A percentile compares a stretch with the other conserved stretches of the same genome.
phyloP scores from a whole-genome alignment of 2,113 vertebrate species.

The Elachura formosa region DNA sequence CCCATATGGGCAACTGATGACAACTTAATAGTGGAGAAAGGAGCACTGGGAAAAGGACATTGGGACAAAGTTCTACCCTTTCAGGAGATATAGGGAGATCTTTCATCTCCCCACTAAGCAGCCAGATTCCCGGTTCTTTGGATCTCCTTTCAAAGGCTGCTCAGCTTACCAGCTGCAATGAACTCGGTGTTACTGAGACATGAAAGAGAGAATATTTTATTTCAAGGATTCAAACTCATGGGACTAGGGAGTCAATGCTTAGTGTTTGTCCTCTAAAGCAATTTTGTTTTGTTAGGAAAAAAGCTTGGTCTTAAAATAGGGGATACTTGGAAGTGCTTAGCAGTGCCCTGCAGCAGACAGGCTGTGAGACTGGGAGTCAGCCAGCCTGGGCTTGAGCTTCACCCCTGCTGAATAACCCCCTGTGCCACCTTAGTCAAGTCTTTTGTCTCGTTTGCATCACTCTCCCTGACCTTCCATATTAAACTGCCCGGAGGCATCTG shows the following conservation, averaged over 20 bases:
- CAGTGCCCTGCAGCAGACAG: background rate
- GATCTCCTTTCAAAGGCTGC: slow-evolving; percentile 8
- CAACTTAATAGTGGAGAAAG: background rate
- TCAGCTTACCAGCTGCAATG: background rate
- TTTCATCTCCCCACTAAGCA: slow-evolving; percentile 6
- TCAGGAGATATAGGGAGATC: background rate
- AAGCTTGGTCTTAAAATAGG: background rate
- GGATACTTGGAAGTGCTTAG: background rate
- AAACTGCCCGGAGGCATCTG: background rate
- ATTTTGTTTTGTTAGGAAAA: background rate
- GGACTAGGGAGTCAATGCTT: background rate
- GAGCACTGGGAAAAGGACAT: background rate
- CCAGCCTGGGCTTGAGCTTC: background rate
- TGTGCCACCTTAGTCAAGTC: background rate
- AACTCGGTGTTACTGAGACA: background rate
- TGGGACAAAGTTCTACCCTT: slow-evolving; percentile 20
- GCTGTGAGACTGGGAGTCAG: background rate
- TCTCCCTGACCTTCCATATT: background rate
- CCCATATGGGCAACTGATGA: background rate
- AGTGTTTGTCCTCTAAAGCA: background rate
- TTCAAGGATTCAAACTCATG: background rate
- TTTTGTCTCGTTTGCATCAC: background rate
- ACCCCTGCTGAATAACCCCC: background rate
- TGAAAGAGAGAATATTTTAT: background rate
- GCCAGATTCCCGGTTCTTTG: background rate